These are phyloP conservation scores for Coregonus sp. DNA, from an alignment of 2,797 vertebrate genomes.

Conservation along the genomic window DNA sequence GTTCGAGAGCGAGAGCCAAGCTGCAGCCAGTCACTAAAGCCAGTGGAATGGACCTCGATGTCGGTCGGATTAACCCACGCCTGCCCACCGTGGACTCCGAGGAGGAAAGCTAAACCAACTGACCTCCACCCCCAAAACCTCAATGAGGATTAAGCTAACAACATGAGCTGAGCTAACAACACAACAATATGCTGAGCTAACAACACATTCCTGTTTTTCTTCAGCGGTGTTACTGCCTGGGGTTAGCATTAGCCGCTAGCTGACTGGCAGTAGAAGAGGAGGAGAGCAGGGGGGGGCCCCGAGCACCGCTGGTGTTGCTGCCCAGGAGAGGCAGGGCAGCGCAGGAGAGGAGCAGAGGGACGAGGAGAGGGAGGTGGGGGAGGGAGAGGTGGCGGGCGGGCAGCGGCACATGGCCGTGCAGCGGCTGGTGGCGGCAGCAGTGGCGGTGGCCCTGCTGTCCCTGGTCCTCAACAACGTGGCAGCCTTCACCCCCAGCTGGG, in stretches of 20 bases:
- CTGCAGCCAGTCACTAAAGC: conserved; percentile 61
- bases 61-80: conserved; percentile 69
- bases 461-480: conserved; percentile 93
- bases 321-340: conserved; percentile 64
- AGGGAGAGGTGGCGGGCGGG: conserved; percentile 53
- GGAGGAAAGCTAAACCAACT: conserved; percentile 85
- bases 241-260: conserved; percentile 28
- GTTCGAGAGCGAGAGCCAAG: conserved; percentile 40
- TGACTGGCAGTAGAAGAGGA: conserved; percentile 49
- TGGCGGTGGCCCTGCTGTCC: conserved; percentile 91
- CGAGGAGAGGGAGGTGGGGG: conserved; percentile 72
- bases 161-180: conserved; percentile 81
- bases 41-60: conserved; percentile 83
- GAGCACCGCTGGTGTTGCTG: conserved; percentile 31
- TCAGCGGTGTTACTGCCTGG: conserved; percentile 28
- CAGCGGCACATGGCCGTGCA: conserved; percentile 87
- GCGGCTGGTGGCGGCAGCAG: conserved; percentile 91
- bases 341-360: conserved; percentile 73
- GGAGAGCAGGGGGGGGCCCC: conserved; percentile 18
- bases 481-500: conserved; percentile 95
- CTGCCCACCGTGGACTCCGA: conserved; percentile 82
- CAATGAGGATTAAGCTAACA: conserved; percentile 89
- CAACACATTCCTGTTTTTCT: conserved; percentile 31
- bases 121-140: conserved; percentile 27
- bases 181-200: conserved; percentile 48